These are phyloP conservation scores for Montipora capitata DNA, from an alignment of 92 coral and sea anemone species.

Conservation along the genomic window DNA sequence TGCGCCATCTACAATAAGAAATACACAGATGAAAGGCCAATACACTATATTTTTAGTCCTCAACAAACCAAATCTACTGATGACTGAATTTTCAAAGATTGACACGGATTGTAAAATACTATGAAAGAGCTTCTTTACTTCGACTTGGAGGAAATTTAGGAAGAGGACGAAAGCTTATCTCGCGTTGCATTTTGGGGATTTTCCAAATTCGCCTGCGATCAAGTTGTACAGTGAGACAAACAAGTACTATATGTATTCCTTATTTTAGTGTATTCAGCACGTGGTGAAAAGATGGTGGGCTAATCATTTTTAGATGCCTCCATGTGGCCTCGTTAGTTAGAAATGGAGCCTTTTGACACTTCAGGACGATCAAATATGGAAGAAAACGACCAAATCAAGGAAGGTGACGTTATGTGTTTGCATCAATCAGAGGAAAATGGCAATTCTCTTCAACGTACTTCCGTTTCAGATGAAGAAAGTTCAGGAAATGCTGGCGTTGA, in stretches of 20 bases:
- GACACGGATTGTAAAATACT: constrained; percentile 64
- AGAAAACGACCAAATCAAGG: background rate
- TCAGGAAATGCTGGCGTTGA: background rate
- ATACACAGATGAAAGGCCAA: constrained; percentile 12
- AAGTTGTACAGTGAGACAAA: background rate
- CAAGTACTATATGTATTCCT: too few relatives aligned
- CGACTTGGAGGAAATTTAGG: constrained; percentile 68
- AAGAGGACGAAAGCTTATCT: constrained; percentile 79
- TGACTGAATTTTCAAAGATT: constrained; percentile 66
- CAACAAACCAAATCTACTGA: background rate
- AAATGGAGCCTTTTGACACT: background rate
- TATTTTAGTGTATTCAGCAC: constrained; percentile 55
- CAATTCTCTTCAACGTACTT: background rate
- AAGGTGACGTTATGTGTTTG: background rate
- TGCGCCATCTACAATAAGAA: constrained; percentile 92
- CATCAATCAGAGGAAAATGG: background rate
- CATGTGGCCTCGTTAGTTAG: background rate
- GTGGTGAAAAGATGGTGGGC: constrained; percentile 44
- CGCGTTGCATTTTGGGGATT: constrained; percentile 87
- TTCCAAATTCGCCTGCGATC: constrained; percentile 74
- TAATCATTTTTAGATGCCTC: background rate
- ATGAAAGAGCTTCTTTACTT: constrained; percentile 49
- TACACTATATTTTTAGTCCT: constrained; percentile 12
- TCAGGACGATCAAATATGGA: background rate
- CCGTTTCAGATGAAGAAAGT: background rate